Base-by-base conservation (phyloP, 2,113 vertebrate genomes). In the Percopsis transmontana region DNA sequence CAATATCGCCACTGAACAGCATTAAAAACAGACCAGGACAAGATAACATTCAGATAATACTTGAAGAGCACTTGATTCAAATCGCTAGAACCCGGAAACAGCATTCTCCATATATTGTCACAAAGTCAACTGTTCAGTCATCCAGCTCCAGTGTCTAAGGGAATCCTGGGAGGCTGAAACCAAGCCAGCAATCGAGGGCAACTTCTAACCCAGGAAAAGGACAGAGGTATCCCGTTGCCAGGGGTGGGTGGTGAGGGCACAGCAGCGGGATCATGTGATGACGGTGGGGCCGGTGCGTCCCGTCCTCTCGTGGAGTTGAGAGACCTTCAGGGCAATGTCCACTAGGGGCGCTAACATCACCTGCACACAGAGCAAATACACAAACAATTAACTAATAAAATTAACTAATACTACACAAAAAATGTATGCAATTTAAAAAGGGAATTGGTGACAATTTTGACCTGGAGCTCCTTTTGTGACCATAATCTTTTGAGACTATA, bases 281-380 rank as follows among this genome's bases (percentile, higher is more conserved):
- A 99, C 97, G 0, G 97, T 99, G 1, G 97, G 97, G 2, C 88
- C 94, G 0, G 89, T 84, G 71, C 97, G 97, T 20, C 96, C 95
- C 0, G 96, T 99, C 59, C 86, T 86, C 63, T 98, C 96, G 0
- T 95, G 93, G 11, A 99, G 94, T 79, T 97, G 93, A 3, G 97
- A 99, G 20, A 98, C 88, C 84, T 94, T 98, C 85, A 99, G 88
- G 18, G 97, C 94, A 48, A 99, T 98, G 72, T 94, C 93, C 21
- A 99, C 92, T 58, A 99, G 94, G 10, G 97, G 97, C 3, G 94
- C 94, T 89, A 99, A 23, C 96, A 99, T 99, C 74, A 95, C 95
- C 97, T 99, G 87, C 42, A 58, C 23, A 39, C 8, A 59, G 58
- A 52, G n/a, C 88, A 67, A 58, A 74, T 7, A 80, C 41, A 71